Evolutionary conservation across 2,888 invertebrate genomes (phyloP).

Genomic region (Colletes collaris): DNA sequence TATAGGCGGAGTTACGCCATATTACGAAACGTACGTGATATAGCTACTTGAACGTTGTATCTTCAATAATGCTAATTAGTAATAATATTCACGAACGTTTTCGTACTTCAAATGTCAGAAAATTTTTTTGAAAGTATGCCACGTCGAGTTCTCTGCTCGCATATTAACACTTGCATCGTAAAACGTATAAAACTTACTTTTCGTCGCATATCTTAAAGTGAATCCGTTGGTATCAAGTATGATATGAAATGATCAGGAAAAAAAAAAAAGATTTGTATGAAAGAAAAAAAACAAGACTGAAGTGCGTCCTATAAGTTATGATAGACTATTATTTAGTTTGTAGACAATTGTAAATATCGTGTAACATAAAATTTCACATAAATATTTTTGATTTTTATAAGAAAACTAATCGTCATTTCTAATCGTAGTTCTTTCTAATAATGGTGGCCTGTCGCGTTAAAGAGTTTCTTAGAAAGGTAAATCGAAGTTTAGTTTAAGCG

Average conservation of each 20-base stretch:
- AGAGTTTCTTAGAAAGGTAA: background rate
- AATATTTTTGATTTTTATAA: conserved; percentile 82
- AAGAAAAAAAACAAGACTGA: conserved; percentile 75
- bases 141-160: conserved; percentile 2
- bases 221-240: conserved; percentile 16
- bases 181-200: conserved; percentile 11
- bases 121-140: no score
- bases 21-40: background rate
- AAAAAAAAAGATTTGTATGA: conserved; percentile 42
- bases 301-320: conserved; percentile 60
- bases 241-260: conserved; percentile 13
- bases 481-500: background rate
- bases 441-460: background rate
- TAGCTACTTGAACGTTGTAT: background rate
- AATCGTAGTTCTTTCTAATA: conserved; percentile 2
- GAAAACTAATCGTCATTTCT: conserved; percentile 37
- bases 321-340: conserved; percentile 49
- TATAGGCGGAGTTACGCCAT: background rate
- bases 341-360: conserved; percentile 75
- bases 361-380: conserved; percentile 78
- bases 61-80: background rate
- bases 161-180: conserved; percentile 9
- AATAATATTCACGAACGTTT: background rate
- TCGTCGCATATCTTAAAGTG: conserved; percentile 2
- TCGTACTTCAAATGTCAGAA: no score